Base-by-base conservation (phyloP, 2,113 vertebrate genomes). In the Montifringilla adamsi region DNA sequence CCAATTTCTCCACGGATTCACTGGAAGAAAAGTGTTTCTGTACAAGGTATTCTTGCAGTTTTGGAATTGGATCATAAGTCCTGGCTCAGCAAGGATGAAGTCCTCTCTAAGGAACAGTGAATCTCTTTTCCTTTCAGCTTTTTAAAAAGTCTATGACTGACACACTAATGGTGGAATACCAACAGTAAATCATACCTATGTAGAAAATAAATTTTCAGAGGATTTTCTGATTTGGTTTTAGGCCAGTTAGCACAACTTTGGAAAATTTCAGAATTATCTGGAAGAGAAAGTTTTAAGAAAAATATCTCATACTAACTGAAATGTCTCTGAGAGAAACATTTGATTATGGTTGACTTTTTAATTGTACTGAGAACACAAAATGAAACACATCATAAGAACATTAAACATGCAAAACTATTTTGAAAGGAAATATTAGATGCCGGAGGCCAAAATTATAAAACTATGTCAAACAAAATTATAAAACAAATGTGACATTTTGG, bases 381-480 rank as follows among this genome's bases (percentile, higher is more conserved):
- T 94, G 68, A 94, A 96, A 91, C 70, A 94, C 50, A 92, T 92
- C 79, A 88, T 77, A 96, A 86, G 94, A 88, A 59, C 17, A 82
- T 78, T 89, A 89, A 79, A 75, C 37, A 86, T 35, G 22, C 74
- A 94, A 95, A 82, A 20, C 41, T 73, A 58, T 83, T 90, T 70
- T 91, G 55, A 93, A 96, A 93, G 72, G 70, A 93, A 89, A 94
- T 87, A 90, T 55, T 75, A 69, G 33, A 73, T 67, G n/a, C 13
- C 1, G 0, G 0, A 21, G 72, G 89, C 82, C 87, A 91, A 91
- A 96, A 91, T 95, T 94, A 89, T 84, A 93, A 91, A 91, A 12
- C 17, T 46, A 50, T 39, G 58, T 60, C 58, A 60, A 60, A 60
- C 87, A 91, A 91, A 96, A 93, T 95, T 94, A 89, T 84, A 93